Percentiles rank a stretch among this genome's conserved stretches.
phyloP scores from a whole-genome alignment of 2,797 vertebrate species.

The Brachyalestes nurse region DNA sequence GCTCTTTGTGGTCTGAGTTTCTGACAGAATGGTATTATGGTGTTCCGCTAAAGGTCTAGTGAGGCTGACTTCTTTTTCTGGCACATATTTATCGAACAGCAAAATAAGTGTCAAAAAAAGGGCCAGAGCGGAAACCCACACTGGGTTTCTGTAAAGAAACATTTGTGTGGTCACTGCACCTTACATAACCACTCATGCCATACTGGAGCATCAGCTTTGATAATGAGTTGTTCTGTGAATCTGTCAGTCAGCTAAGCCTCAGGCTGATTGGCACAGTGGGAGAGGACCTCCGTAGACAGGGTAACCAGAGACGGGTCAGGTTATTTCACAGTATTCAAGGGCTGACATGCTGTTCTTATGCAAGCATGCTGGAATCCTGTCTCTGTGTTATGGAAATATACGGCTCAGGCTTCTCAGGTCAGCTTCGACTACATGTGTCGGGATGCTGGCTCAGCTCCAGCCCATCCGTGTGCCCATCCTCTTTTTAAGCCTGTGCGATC shows the following conservation, averaged over 20 bases:
- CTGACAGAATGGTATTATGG: constrained; percentile 7
- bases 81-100: constrained; percentile 23
- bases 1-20: neutral
- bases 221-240: constrained; percentile 10
- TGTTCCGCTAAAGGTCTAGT: constrained; percentile 13
- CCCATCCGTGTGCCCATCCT: constrained; percentile 31
- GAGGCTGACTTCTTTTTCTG: constrained; percentile 23
- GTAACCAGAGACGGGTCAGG: constrained; percentile 30
- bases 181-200: constrained; percentile 2
- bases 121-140: constrained; percentile 12
- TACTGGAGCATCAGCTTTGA: constrained; percentile 33
- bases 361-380: constrained; percentile 40
- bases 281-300: neutral
- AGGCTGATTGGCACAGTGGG: neutral
- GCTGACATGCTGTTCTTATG: constrained; percentile 49
- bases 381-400: constrained; percentile 56
- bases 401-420: constrained; percentile 30
- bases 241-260: constrained; percentile 4
- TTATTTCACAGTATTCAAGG: constrained; percentile 29
- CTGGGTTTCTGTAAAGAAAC: constrained; percentile 11
- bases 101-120: constrained; percentile 39
- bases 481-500: constrained; percentile 45
- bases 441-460: constrained; percentile 31
- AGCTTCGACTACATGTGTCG: constrained; percentile 31
- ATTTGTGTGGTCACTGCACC: neutral